Base-by-base conservation (phyloP, 2,113 vertebrate genomes). In the Cynopterus brachyotis region DNA sequence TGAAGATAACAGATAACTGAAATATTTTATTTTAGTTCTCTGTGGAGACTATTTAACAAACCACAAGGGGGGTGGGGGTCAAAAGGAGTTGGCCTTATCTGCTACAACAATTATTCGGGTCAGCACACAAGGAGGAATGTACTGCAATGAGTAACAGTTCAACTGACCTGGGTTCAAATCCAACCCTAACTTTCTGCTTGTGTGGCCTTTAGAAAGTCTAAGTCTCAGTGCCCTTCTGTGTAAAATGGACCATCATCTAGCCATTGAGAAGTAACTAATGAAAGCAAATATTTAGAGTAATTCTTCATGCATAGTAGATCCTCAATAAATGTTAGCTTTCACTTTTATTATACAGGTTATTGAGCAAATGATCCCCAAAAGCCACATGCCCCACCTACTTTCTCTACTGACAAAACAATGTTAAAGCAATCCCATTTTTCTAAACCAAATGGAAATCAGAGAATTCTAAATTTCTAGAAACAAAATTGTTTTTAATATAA, bases 381-480 rank as follows among this genome's bases (percentile, higher is more conserved):
- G 32, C 59, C 11, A 53, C 32, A 50, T 45, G 17, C 4, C 12
- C 16, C 32, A 45, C 45, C 64, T 9, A 40, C 5, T 73, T 59
- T 89, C 70, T 81, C 28, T 32, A 9, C 37, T 64, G 69, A 75
- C 50, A 53, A 75, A 85, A 89, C 57, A 62, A 50, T 9, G 6
- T 32, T 69, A 6, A 40, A 1, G 28, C 3, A 11, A 94, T 35
- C 26, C 40, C 8, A 30, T 6, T 84, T 88, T 95, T 83, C 35
- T 13, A 87, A 92, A 72, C 16, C 59, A 95, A 62, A 78, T 96
- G 69, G 42, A 70, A 91, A 91, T 69, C 50, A 88, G 50, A 35
- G 80, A 83, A 50, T 42, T 45, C 5, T 79, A 32, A 79, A 28
- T 16, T 69, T 79, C 30, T 84, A 69, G n/a, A 88, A 91, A 80